Base-by-base conservation (phyloP, 2,888 invertebrate species). In the Philaethria dido region DNA sequence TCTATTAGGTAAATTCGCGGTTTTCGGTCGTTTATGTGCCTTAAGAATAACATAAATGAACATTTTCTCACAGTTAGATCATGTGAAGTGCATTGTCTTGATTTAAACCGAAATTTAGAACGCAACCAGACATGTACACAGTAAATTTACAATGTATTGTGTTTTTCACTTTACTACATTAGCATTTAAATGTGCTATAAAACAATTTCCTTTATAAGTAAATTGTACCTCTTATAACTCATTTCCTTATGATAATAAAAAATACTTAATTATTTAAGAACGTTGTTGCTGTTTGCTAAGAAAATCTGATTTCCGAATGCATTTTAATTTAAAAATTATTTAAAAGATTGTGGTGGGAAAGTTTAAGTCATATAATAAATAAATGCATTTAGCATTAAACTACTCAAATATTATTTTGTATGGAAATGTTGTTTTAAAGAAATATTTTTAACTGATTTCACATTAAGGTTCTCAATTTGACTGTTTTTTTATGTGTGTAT, bases 71-170 rank as follows among this genome's bases (percentile, higher is more conserved):
- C 60, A 60, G 47, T 60, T 47, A 47, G 29, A 60, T 60, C 47
- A 60, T 60, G 60, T 45, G 60, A 60, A 60, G 18, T 47, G 45
- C 47, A 60, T 47, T 60, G 47, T 60, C 60, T 60, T 60, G 60
- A 60, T 60, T 45, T 11, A 29, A 45, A 33, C 33, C 47, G 29
- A 60, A 60, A 60, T 47, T 60, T 60, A 60, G 47, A 60, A 18
- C 33, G 47, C 60, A 33, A 45, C 14, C 13, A 25, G 14, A 20
- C 60, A 47, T 47, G 60, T 47, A 60, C 29, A 4, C 44, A 33
- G 60, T 29, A 13, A 47, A 47, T 60, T 60, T 60, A 47, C 60
- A 60, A 20, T 60, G 44, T 47, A 60, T 60, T 60, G 60, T 60
- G 14, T 60, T 33, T 60, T 57, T 20, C 42, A 57, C 42, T 57